These are phyloP conservation scores for Drosophila kuntzei DNA, from an alignment of 2,888 invertebrate species.

Conservation along the genomic window DNA sequence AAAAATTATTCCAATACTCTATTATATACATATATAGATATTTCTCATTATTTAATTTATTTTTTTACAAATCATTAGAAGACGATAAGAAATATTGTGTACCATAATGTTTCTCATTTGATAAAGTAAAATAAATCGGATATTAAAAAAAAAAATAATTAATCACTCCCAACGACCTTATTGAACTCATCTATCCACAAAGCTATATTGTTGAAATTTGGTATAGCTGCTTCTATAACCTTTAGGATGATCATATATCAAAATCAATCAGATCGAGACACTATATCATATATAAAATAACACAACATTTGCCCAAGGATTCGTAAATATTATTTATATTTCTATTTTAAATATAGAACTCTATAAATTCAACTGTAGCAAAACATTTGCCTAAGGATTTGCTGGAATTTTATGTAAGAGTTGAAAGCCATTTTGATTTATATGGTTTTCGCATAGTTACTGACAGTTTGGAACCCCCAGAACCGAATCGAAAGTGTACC, in stretches of 20 bases:
- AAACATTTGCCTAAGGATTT: conserved; percentile 15
- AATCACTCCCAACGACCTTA: neutral
- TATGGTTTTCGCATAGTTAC: neutral
- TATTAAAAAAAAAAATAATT: too few species aligned
- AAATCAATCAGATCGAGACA: neutral
- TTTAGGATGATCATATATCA: neutral
- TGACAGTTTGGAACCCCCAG: conserved; percentile 7
- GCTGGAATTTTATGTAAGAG: neutral
- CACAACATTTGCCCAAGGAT: neutral
- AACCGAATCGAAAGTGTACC: conserved; percentile 9
- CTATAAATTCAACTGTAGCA: conserved; percentile 1
- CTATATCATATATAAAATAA: too few species aligned
- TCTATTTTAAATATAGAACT: neutral
- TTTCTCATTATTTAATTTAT: too few species aligned
- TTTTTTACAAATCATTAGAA: too few species aligned
- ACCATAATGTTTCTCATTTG: too few species aligned
- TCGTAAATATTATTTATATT: neutral
- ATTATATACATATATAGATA: too few species aligned
- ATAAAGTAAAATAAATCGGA: too few species aligned
- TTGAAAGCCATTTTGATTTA: conserved; percentile 12
- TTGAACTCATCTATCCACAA: neutral
- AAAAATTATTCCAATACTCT: too few species aligned
- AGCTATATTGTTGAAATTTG: neutral
- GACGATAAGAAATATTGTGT: too few species aligned
- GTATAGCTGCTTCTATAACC: neutral